phyloP scores from a whole-genome alignment of 2,888 invertebrate species.

The Dasypogon diadema region DNA sequence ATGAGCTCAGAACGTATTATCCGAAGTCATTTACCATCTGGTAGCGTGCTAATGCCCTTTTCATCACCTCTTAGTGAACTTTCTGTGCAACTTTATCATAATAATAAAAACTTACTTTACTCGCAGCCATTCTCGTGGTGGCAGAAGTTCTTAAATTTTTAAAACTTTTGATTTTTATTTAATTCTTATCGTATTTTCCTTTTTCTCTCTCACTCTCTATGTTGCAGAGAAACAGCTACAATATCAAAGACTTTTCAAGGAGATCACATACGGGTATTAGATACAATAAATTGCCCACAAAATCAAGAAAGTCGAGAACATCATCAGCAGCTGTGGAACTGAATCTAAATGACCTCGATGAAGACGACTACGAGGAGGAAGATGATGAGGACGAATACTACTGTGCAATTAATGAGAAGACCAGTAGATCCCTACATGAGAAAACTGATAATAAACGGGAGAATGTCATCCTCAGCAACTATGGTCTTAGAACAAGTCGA shows the following conservation, averaged over 20 bases:
- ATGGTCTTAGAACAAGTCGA: background rate
- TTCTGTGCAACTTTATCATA: slow-evolving; percentile 23
- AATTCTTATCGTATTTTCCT: no score
- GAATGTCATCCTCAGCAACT: background rate
- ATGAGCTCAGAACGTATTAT: slow-evolving; percentile 7
- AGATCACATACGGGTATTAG: slow-evolving; percentile 62
- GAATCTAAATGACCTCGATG: slow-evolving; percentile 43
- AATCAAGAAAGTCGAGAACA: slow-evolving; percentile 57
- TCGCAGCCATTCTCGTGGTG: background rate
- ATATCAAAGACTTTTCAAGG: slow-evolving; percentile 30
- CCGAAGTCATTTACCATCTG: slow-evolving; percentile 45
- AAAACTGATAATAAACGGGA: background rate
- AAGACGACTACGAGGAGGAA: slow-evolving; percentile 24
- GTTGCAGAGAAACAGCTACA: slow-evolving; percentile 63
- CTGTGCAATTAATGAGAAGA: background rate
- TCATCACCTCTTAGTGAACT: slow-evolving; percentile 30
- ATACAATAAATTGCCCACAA: slow-evolving; percentile 64
- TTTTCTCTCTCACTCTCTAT: slow-evolving; percentile 34
- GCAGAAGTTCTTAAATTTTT: slow-evolving; percentile 32
- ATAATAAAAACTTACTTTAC: slow-evolving; percentile 37
- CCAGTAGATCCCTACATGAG: background rate
- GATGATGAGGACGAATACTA: slow-evolving; percentile 7
- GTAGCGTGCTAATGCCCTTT: slow-evolving; percentile 39
- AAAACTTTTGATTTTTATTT: slow-evolving; percentile 7
- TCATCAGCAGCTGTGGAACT: slow-evolving; percentile 50